Conservation (phyloP, 2,797 vertebrate species). For the Erpetoichthys calabaricus region DNA sequence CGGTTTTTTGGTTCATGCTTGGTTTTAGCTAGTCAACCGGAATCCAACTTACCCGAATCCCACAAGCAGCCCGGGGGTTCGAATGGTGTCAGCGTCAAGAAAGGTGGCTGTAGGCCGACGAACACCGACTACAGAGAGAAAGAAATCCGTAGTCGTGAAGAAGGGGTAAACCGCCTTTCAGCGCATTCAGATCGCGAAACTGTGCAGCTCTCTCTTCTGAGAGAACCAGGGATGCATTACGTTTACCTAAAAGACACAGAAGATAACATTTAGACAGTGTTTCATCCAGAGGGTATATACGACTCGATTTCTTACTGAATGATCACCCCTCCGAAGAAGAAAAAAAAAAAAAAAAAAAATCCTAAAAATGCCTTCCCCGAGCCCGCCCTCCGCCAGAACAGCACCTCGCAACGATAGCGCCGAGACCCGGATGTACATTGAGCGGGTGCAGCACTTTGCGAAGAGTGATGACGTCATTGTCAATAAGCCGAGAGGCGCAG, state of each 20-base stretch:
- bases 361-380: constrained; percentile 38
- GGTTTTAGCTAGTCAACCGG: too few relatives aligned
- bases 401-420: constrained; percentile 14
- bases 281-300: too few relatives aligned
- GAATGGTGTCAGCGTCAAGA: neutral
- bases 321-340: too few relatives aligned
- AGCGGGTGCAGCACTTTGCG: constrained; percentile 37
- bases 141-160: constrained; percentile 9
- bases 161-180: constrained; percentile 32
- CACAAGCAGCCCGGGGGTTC: neutral
- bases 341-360: constrained; percentile 14
- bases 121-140: constrained; percentile 11
- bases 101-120: neutral
- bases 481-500: constrained; percentile 1
- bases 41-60: neutral
- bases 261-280: neutral
- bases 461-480: constrained; percentile 50
- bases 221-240: constrained; percentile 43
- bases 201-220: constrained; percentile 41
- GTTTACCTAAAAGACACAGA: constrained; percentile 33
- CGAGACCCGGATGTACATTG: constrained; percentile 54
- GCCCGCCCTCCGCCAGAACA: constrained; percentile 26
- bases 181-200: constrained; percentile 41
- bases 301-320: too few relatives aligned
- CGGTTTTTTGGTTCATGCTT: too few relatives aligned